Evolutionary conservation across 1,140 invertebrate genomes (phyloP).

Genomic region (Rhopalosiphum padi): DNA sequence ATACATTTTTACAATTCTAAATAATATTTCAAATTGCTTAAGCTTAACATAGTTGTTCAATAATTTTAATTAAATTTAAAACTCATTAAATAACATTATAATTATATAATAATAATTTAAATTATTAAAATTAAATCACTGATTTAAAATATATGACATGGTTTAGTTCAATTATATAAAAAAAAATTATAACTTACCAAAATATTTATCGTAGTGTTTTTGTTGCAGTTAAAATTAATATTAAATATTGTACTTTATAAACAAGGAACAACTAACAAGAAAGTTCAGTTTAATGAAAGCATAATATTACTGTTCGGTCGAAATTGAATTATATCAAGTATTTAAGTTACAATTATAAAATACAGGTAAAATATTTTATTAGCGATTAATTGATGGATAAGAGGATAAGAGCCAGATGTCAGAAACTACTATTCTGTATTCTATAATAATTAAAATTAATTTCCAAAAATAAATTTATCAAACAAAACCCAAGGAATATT

Average conservation of each 20-base stretch:
- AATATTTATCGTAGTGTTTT: background rate
- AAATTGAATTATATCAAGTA: background rate
- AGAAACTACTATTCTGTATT: background rate
- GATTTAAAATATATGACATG: background rate
- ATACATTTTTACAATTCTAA: background rate
- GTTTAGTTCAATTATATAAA: background rate
- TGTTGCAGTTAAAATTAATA: background rate
- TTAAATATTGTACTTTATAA: background rate
- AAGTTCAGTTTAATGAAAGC: background rate
- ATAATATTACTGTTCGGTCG: background rate
- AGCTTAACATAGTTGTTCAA: background rate
- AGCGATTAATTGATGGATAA: background rate
- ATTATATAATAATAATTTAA: no score
- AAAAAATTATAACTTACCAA: background rate
- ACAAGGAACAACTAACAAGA: background rate
- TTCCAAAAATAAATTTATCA: constrained; percentile 4
- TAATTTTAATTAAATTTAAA: background rate
- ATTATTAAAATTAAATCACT: background rate
- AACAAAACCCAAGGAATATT: background rate
- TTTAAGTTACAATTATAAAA: background rate
- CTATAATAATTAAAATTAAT: background rate
- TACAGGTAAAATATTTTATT: background rate
- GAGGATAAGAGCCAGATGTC: background rate
- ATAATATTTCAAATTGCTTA: background rate
- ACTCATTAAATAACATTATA: no score